Conservation (phyloP, 2,113 vertebrate species). For the Thymallus thymallus region DNA sequence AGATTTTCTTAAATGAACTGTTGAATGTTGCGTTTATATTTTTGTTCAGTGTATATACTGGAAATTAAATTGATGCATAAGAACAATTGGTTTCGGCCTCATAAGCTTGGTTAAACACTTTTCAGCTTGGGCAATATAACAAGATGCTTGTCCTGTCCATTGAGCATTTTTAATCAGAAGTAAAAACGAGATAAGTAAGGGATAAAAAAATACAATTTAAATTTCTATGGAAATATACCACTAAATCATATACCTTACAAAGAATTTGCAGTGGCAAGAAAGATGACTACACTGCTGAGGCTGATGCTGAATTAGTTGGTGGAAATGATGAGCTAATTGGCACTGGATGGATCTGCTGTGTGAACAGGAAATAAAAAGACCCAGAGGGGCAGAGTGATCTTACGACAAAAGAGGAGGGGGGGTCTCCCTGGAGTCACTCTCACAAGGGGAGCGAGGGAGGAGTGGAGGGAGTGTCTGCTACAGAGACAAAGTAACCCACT, state of each 20-base stretch:
- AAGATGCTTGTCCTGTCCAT: too few relatives aligned
- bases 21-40: too few relatives aligned
- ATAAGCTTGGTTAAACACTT: too few relatives aligned
- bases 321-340: conserved; percentile 69
- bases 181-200: too few relatives aligned
- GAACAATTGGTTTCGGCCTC: too few relatives aligned
- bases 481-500: conserved; percentile 28
- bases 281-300: conserved; percentile 24
- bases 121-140: too few relatives aligned
- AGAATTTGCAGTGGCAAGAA: conserved; percentile 11
- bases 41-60: too few relatives aligned
- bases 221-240: too few relatives aligned
- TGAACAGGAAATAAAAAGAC: conserved; percentile 71
- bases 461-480: conserved; percentile 7
- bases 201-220: too few relatives aligned
- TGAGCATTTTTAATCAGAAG: too few relatives aligned
- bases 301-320: conserved; percentile 58
- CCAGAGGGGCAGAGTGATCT: conserved; percentile 57
- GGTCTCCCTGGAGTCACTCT: conserved; percentile 48
- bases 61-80: too few relatives aligned
- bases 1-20: too few relatives aligned
- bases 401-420: conserved; percentile 30
- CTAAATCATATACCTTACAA: conserved; percentile 7
- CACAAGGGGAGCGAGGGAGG: conserved; percentile 8
- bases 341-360: conserved; percentile 62